Evolutionary conservation across 2,888 invertebrate genomes (phyloP).

Genomic region (Aspidapion aeneum): DNA sequence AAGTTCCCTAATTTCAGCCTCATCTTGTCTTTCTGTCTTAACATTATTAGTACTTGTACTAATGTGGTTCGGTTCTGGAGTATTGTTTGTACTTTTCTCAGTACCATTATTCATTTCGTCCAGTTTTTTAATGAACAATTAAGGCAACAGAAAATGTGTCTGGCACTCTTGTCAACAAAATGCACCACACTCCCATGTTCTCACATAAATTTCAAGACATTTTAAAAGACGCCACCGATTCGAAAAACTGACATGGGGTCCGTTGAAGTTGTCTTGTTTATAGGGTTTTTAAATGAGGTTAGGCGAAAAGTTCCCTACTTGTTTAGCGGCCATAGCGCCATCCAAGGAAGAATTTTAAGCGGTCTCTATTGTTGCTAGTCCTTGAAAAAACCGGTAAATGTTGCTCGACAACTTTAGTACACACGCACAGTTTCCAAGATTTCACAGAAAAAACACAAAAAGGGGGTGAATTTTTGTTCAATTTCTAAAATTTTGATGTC

Average conservation of each 20-base stretch:
- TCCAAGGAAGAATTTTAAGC: constrained; percentile 44
- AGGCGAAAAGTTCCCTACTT: constrained; percentile 45
- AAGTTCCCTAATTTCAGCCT: constrained; percentile 82
- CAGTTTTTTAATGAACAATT: constrained; percentile 16
- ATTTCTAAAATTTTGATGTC: constrained; percentile 33
- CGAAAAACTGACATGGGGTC: neutral
- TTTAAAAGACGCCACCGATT: neutral
- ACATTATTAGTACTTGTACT: constrained; percentile 41
- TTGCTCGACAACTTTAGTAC: constrained; percentile 27
- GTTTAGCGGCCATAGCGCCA: constrained; percentile 49
- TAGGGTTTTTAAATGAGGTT: constrained; percentile 44
- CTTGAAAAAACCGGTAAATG: constrained; percentile 25
- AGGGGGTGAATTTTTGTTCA: constrained; percentile 24
- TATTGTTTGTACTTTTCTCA: constrained; percentile 18
- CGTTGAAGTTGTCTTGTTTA: constrained; percentile 31
- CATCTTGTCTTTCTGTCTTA: constrained; percentile 76
- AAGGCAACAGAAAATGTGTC: constrained; percentile 17
- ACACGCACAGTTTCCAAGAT: constrained; percentile 30
- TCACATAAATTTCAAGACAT: constrained; percentile 14
- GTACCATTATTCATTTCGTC: constrained; percentile 31
- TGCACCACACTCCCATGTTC: constrained; percentile 21
- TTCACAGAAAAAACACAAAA: constrained; percentile 30
- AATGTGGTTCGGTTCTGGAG: constrained; percentile 3
- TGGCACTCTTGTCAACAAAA: constrained; percentile 20
- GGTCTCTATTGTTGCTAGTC: constrained; percentile 37